Conservation (phyloP, 2,888 invertebrate genomes). For the Cryptocephalus moraei region DNA sequence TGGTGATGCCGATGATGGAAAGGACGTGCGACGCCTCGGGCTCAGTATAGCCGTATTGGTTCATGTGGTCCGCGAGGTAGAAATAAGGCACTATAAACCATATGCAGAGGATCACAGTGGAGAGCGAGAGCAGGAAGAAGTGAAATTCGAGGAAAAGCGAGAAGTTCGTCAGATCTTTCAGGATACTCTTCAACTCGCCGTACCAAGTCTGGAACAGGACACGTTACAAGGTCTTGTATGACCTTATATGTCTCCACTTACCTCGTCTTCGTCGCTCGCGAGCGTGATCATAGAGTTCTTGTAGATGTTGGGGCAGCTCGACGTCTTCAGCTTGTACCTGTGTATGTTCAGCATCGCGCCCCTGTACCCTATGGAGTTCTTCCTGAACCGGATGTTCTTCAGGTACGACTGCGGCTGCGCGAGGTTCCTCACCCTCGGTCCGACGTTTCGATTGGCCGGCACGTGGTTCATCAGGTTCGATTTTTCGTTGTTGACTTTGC, state of each 20-base stretch:
- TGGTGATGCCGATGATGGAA: slow-evolving; percentile 79
- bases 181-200: slow-evolving; percentile 51
- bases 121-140: slow-evolving; percentile 70
- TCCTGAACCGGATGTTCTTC: slow-evolving; percentile 59
- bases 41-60: slow-evolving; percentile 54
- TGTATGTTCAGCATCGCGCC: slow-evolving; percentile 78
- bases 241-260: not conserved
- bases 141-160: slow-evolving; percentile 66
- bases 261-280: slow-evolving; percentile 18
- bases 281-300: slow-evolving; percentile 79
- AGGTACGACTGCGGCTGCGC: slow-evolving; percentile 46
- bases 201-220: slow-evolving; percentile 56
- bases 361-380: slow-evolving; percentile 77
- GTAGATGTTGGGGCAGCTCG: slow-evolving; percentile 86
- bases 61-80: slow-evolving; percentile 80
- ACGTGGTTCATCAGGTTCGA: slow-evolving; percentile 8
- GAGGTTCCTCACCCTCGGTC: slow-evolving; percentile 6
- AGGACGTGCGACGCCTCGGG: slow-evolving; percentile 68
- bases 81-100: slow-evolving; percentile 95
- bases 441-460: slow-evolving; percentile 7
- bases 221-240: too few relatives aligned
- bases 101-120: slow-evolving; percentile 80
- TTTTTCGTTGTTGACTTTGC: not conserved
- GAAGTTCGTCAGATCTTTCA: slow-evolving; percentile 69
- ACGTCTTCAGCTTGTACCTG: slow-evolving; percentile 71